Conservation (phyloP, 2,888 invertebrate species). For the Willowsia nigromaculata region DNA sequence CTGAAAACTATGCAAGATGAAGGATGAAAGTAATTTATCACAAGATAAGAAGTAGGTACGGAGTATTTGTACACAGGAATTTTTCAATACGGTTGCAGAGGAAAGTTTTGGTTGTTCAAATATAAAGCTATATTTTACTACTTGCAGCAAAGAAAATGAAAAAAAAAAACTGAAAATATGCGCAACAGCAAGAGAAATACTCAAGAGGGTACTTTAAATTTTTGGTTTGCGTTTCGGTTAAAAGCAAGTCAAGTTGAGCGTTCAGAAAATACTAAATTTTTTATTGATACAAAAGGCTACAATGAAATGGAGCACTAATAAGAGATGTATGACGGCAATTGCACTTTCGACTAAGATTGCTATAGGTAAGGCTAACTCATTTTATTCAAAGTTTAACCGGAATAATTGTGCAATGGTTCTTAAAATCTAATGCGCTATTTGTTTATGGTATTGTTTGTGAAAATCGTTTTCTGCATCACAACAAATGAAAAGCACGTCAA, state of each 20-base stretch:
- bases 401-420: too few relatives aligned
- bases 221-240: not conserved
- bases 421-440: too few relatives aligned
- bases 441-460: too few relatives aligned
- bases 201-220: not conserved
- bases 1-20: not conserved
- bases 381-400: too few relatives aligned
- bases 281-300: not conserved
- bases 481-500: too few relatives aligned
- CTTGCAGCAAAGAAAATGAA: too few relatives aligned
- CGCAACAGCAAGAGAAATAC: not conserved
- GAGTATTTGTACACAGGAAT: not conserved
- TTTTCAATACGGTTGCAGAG: not conserved
- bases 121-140: too few relatives aligned
- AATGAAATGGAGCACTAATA: too few relatives aligned
- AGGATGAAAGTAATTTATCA: constrained; percentile 1
- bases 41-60: constrained; percentile 13
- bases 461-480: too few relatives aligned
- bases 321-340: not conserved
- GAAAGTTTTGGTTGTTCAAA: not conserved
- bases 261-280: not conserved
- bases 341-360: too few relatives aligned
- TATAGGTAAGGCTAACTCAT: too few relatives aligned
- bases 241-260: constrained; percentile 22
- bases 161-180: not conserved